Evolutionary conservation across 2,113 vertebrate genomes (phyloP), one percentile per base, ranked within the genome.

Genomic region (Hylia prasina): DNA sequence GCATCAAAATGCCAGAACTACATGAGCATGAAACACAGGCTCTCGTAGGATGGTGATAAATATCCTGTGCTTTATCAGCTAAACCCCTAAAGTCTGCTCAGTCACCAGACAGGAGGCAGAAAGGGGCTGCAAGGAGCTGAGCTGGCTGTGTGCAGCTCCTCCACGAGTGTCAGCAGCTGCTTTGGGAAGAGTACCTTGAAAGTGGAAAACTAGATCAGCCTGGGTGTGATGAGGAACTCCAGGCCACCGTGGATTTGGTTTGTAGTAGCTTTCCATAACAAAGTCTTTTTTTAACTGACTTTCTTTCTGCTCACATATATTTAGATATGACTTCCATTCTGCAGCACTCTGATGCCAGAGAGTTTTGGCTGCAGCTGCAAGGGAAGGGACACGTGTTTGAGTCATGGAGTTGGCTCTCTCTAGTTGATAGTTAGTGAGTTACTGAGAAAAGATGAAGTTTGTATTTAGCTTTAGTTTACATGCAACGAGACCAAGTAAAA

Each of bases 241-340:
- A 96, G 91, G 95, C 85, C 92, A 89, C 91, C 56, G 57, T 83
- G 84, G 90, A 85, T 94, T 95, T 81, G 84, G 93, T 97, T 96
- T 95, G 91, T 92, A 97, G 93, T 97, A 96, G 92, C 93, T 96
- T 97, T 93, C 90, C 90, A 90, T 89, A 96, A 95, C 95, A 96
- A 96, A 96, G 87, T 87, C 93, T 96, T 96, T 94, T 95, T 94
- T 94, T 90, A 95, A 97, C 95, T 89, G 79, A 64, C 85, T 96
- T 76, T 84, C 87, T 96, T 88, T 94, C 91, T 95, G 86, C 94
- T 94, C 88, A 79, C 90, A 95, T 95, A 94, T 96, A 95, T 96
- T 97, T 96, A 94, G 94, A 94, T 90, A 82, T 87, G 91, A 94
- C 88, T 97, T 95, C 88, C 94, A 76, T 93, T 97, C 90, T 80